Percentiles rank a stretch among this genome's conserved stretches.
Conservation (phyloP, 37 sponge, comb jelly and placozoan species). For the Aphrocallistes beatrix region DNA sequence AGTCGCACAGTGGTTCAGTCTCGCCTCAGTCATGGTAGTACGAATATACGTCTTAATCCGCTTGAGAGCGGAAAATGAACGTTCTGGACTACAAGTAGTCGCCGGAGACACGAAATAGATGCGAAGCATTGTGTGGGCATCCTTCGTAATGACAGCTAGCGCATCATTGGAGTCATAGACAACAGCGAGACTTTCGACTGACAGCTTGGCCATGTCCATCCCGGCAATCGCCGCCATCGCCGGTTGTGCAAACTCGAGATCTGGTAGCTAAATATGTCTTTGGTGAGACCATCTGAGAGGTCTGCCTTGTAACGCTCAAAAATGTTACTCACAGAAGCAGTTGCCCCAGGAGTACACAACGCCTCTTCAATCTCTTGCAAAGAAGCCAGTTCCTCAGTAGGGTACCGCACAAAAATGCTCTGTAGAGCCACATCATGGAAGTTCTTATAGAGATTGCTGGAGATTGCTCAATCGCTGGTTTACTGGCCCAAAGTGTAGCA, state of each 20-base stretch:
- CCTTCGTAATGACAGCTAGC: constrained; percentile 8
- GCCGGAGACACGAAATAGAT: constrained; percentile 5
- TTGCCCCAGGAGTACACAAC: constrained; percentile 15
- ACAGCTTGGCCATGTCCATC: constrained; percentile 15
- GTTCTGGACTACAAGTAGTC: background rate
- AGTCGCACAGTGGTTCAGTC: constrained; percentile 10
- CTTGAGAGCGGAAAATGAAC: constrained; percentile 11
- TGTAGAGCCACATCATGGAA: background rate
- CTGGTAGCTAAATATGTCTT: background rate
- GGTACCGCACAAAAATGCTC: constrained; percentile 18
- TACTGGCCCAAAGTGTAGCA: background rate
- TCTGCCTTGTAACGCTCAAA: constrained; percentile 15
- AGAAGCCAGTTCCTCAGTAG: background rate
- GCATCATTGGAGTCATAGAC: background rate
- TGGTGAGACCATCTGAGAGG: constrained; percentile 11
- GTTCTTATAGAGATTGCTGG: background rate
- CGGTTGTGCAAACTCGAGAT: constrained; percentile 8
- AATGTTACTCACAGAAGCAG: background rate
- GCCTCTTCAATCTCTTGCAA: constrained; percentile 14
- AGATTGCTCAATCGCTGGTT: background rate
- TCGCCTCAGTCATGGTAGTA: constrained; percentile 10
- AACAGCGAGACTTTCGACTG: constrained; percentile 15
- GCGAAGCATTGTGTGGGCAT: constrained; percentile 17
- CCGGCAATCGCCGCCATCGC: background rate
- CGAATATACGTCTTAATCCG: background rate